These are phyloP conservation scores for Lasius fuliginosus DNA, from an alignment of 2,888 invertebrate species.

Conservation along the genomic window DNA sequence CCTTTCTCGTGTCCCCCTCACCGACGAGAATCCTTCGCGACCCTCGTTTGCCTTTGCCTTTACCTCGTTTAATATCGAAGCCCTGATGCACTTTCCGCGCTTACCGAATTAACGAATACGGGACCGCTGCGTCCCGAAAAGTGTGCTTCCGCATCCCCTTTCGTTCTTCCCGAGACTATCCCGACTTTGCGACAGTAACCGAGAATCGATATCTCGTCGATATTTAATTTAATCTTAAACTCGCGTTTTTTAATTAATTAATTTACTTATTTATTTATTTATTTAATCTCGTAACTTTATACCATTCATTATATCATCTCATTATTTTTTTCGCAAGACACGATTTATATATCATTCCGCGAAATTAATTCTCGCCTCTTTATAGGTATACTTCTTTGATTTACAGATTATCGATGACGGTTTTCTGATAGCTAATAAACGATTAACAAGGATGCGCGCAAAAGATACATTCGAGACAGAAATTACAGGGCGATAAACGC, in stretches of 20 bases:
- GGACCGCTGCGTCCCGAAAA: constrained; percentile 20
- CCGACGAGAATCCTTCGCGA: constrained; percentile 51
- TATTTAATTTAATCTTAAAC: constrained; percentile 10
- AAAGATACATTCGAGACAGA: background rate
- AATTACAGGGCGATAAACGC: background rate
- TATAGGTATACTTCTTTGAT: background rate
- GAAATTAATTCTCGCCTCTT: background rate
- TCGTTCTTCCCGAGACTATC: constrained; percentile 10
- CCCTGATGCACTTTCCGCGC: constrained; percentile 58
- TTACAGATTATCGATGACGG: background rate
- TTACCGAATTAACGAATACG: constrained; percentile 70
- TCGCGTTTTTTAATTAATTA: background rate
- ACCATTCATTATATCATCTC: background rate
- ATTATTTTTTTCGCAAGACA: background rate
- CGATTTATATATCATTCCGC: background rate
- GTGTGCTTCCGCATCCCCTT: background rate
- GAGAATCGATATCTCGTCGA: background rate
- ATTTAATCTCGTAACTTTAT: background rate
- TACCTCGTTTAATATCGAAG: constrained; percentile 63
- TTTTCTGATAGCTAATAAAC: background rate
- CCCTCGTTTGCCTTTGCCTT: constrained; percentile 38
- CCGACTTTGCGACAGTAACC: background rate
- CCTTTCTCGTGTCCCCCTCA: constrained; percentile 31
- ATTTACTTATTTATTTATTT: background rate
- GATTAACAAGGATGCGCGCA: background rate